Evolutionary conservation across 1,140 invertebrate species (phyloP).

Genomic region (Pseudomyrmex flavicornis): DNA sequence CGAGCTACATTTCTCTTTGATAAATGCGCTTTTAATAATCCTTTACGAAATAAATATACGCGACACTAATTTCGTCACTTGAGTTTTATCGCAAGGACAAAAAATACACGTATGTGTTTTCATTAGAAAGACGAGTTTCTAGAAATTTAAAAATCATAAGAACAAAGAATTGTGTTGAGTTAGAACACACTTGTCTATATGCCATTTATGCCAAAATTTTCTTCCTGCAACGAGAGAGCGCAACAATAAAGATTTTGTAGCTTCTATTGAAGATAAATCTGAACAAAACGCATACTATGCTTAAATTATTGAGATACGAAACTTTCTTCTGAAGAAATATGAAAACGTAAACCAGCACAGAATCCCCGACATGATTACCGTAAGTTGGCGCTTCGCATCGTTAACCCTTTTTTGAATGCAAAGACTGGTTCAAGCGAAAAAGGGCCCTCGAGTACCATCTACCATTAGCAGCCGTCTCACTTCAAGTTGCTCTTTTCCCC

Average conservation of each 20-base stretch:
- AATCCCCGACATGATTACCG: constrained; percentile 36
- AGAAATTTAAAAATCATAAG: too few relatives aligned
- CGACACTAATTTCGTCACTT: not conserved
- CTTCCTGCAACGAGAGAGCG: too few relatives aligned
- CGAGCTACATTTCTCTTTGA: constrained; percentile 12
- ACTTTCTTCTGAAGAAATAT: constrained; percentile 36
- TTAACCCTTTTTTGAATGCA: constrained; percentile 77
- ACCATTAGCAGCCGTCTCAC: constrained; percentile 32
- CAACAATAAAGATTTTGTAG: constrained; percentile 11
- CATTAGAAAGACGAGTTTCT: not conserved
- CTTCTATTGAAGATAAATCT: not conserved
- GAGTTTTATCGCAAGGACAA: too few relatives aligned
- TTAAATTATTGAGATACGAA: constrained; percentile 38
- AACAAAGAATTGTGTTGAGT: too few relatives aligned
- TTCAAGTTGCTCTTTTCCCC: not conserved
- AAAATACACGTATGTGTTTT: too few relatives aligned
- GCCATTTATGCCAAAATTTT: too few relatives aligned
- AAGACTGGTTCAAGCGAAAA: constrained; percentile 68
- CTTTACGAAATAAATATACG: constrained; percentile 6
- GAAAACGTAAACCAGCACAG: constrained; percentile 11
- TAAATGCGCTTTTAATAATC: constrained; percentile 40
- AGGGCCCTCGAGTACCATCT: constrained; percentile 69
- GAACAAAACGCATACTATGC: not conserved
- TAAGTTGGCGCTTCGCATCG: constrained; percentile 54
- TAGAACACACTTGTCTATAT: too few relatives aligned